These are phyloP conservation scores for Whitmania pigra DNA, from an alignment of 1,140 invertebrate species.

Conservation along the genomic window DNA sequence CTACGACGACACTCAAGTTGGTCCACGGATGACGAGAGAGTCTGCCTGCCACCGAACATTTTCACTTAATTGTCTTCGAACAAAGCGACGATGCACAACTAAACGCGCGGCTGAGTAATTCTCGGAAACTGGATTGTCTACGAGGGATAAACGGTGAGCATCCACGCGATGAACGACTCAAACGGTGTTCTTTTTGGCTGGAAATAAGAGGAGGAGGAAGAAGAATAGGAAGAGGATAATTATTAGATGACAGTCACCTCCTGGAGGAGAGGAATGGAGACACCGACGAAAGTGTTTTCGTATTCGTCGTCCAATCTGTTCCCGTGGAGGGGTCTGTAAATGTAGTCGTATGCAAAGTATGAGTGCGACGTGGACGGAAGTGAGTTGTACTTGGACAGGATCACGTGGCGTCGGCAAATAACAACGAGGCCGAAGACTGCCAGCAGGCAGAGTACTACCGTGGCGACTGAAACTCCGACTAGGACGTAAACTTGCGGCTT, in stretches of 20 bases:
- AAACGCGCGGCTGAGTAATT: no score
- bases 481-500: slow-evolving; percentile 8
- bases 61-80: no score
- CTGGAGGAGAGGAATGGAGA: slow-evolving; percentile 21
- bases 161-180: no score
- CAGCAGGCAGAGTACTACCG: slow-evolving; percentile 11
- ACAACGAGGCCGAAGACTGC: slow-evolving; percentile 3
- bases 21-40: no score
- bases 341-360: slow-evolving; percentile 11
- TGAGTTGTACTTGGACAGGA: not conserved
- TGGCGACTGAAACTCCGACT: slow-evolving; percentile 7
- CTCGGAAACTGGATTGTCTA: no score
- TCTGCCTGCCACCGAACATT: no score
- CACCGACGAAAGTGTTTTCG: slow-evolving; percentile 21
- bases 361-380: slow-evolving; percentile 6
- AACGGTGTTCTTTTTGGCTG: no score
- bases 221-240: no score
- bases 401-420: slow-evolving; percentile 16
- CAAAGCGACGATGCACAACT: no score
- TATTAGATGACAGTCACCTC: slow-evolving; percentile 16
- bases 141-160: no score
- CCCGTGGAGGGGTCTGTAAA: slow-evolving; percentile 17
- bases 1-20: no score
- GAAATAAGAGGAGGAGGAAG: no score
- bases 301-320: slow-evolving; percentile 17